A percentile compares a stretch with the other conserved stretches of the same genome.
These are phyloP conservation scores for Indicator maculatus DNA, from an alignment of 2,113 vertebrate genomes.

Conservation along the genomic window DNA sequence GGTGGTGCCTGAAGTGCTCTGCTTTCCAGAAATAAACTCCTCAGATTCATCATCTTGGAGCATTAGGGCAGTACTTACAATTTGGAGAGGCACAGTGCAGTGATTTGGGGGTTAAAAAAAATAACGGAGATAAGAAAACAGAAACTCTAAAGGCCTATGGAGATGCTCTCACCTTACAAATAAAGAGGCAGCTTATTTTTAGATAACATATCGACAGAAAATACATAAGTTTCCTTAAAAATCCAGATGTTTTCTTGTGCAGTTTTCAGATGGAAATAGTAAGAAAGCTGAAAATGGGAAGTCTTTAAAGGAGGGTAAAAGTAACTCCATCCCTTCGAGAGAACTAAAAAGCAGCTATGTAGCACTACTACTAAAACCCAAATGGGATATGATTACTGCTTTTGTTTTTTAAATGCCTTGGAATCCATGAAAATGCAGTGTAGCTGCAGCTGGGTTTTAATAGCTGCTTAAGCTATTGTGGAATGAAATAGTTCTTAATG, in stretches of 20 bases:
- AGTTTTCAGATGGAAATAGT: not conserved
- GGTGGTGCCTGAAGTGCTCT: not conserved
- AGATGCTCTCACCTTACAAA: not conserved
- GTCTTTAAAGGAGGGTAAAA: not conserved
- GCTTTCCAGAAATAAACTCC: not conserved
- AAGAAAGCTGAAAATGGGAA: not conserved
- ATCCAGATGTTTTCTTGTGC: not conserved
- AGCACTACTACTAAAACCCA: not conserved
- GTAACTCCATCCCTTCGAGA: not conserved
- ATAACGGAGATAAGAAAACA: not conserved
- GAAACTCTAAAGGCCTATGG: not conserved
- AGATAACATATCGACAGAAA: not conserved
- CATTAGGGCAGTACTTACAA: not conserved
- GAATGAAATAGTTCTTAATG: slow-evolving; percentile 36
- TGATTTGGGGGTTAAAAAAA: not conserved
- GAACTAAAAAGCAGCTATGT: not conserved
- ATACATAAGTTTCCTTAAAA: not conserved
- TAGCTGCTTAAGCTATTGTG: slow-evolving; percentile 13
- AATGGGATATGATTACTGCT: not conserved
- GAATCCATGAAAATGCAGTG: not conserved
- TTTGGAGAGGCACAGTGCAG: not conserved
- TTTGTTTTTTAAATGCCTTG: not conserved
- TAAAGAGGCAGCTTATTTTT: not conserved
- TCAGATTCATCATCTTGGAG: not conserved
- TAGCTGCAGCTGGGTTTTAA: slow-evolving; percentile 18